Base-by-base conservation (phyloP, 2,797 vertebrate species). In the Hyperoplus lanceolatus region DNA sequence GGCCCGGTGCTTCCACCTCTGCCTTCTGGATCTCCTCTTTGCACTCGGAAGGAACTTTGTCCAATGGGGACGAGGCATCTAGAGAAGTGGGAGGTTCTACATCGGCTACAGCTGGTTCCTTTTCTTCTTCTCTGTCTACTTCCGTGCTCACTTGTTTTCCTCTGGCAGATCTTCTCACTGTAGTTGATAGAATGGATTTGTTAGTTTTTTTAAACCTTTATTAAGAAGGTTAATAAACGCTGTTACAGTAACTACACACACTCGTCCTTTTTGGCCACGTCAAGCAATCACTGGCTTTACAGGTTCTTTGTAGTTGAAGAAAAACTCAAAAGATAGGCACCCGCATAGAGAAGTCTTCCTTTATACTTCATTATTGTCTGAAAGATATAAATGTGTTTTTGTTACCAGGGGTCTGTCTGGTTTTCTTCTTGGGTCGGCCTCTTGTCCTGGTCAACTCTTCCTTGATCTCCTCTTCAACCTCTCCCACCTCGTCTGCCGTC, bases 401-500 rank as follows among this genome's bases (percentile, higher is more conserved):
- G 21, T 38, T 83, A 95, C 94, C 93, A 2, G 90, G 63, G 4
- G 85, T 58, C 36, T 75, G 69, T 29, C 59, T 81, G 50, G 15
- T 46, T 49, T 56, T 92, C 87, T 79, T 94, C 71, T 64, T 89
- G 29, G 80, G 16, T 74, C 57, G 80, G 66, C 81, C 60, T 86
- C 77, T 66, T 12, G 36, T 75, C 41, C 59, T 85, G 42, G 82
- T 57, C 8, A 68, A 8, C 0, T 1, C 18, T 46, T 77, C 77
- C 49, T 92, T 8, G 50, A 84, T 95, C 41, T 95, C 94, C 0
- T 96, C 95, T n/a, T 93, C 41, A 36, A 55, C 96, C 39, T 96
- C 96, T 4, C 95, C 95, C 0, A 97, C 95, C 80, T 98, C 96
- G 21, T 98, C 97, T 21, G 97, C 70, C 0, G 96, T 97, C 63